Evolutionary conservation across 2,113 vertebrate species (phyloP).

Genomic region (Camelus dromedarius): DNA sequence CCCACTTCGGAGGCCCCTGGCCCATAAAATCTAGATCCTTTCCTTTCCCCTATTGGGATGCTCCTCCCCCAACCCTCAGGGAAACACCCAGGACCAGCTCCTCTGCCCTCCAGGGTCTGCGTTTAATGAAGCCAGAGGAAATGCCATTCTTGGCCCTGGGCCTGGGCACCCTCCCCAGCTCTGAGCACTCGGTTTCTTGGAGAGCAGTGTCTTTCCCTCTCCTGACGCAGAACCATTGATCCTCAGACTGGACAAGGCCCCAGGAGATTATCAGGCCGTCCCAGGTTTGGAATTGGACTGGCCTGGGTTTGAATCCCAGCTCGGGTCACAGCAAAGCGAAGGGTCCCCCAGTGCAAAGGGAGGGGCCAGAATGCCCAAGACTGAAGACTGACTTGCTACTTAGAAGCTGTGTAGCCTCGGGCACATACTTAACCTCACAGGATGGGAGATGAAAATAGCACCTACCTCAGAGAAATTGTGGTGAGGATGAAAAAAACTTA

Average conservation of each 20-base stretch:
- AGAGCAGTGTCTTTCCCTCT: constrained; percentile 52
- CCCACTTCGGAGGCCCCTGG: background rate
- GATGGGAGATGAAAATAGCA: background rate
- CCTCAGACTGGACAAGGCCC: background rate
- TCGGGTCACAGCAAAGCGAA: background rate
- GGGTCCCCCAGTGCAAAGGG: background rate
- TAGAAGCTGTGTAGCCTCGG: background rate
- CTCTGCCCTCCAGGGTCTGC: background rate
- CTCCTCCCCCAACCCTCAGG: background rate
- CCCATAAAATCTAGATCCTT: background rate
- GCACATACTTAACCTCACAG: background rate
- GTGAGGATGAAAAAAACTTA: background rate
- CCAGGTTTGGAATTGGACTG: background rate
- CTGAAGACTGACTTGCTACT: fast-evolving
- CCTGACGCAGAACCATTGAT: constrained; percentile 25
- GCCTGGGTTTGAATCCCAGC: background rate
- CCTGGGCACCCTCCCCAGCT: constrained; percentile 23
- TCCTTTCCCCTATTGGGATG: background rate
- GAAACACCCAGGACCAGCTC: background rate
- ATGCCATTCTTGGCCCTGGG: background rate
- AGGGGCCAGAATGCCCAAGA: fast-evolving
- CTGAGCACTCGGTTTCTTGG: constrained; percentile 70
- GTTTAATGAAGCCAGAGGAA: background rate
- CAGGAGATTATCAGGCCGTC: background rate
- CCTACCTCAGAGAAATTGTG: background rate